Conservation (phyloP, 2,797 vertebrate species). For the Gorsachius magnificus region DNA sequence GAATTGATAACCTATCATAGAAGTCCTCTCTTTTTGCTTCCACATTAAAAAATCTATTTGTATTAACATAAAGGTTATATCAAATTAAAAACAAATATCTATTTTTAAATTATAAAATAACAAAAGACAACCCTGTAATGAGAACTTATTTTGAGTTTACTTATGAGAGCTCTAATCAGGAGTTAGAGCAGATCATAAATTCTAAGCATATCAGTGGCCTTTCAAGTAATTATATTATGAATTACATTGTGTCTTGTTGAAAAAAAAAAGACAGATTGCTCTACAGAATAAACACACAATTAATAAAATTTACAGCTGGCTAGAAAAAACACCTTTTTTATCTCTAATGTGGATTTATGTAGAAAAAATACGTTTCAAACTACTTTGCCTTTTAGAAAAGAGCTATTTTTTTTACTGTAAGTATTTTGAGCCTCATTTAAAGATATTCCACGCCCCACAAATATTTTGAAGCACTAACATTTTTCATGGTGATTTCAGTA, state of each 20-base stretch:
- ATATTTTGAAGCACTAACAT: background rate
- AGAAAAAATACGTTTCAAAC: background rate
- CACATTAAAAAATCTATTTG: background rate
- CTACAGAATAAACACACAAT: background rate
- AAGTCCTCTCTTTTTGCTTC: background rate
- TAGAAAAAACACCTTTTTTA: background rate
- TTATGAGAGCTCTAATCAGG: background rate
- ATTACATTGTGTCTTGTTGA: background rate
- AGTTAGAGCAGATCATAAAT: background rate
- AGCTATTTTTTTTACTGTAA: background rate
- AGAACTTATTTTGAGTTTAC: background rate
- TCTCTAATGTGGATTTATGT: background rate
- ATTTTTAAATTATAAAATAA: background rate
- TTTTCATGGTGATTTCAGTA: background rate
- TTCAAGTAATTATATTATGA: background rate
- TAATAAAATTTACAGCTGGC: background rate
- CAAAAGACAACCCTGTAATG: background rate
- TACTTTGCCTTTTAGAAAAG: background rate
- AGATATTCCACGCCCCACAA: background rate
- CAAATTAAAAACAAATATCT: background rate
- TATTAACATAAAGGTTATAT: background rate
- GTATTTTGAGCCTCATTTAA: background rate
- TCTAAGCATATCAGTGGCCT: background rate
- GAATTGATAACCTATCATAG: background rate
- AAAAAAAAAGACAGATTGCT: background rate